These are phyloP conservation scores for Artibeus lituratus DNA, from an alignment of 2,797 vertebrate genomes.

Conservation along the genomic window DNA sequence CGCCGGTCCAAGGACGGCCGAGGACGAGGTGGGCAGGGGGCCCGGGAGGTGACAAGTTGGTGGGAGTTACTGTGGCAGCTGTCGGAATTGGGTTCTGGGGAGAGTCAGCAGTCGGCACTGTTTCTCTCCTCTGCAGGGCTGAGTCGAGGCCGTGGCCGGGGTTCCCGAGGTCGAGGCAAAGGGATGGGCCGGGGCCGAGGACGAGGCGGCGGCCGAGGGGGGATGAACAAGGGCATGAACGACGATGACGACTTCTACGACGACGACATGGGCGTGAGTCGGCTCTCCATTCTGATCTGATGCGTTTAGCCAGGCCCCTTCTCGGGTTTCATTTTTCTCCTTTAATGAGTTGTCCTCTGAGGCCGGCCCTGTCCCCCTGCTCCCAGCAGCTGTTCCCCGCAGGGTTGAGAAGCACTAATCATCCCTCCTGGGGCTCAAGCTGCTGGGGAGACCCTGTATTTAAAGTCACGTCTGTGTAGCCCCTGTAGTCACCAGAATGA, in stretches of 20 bases:
- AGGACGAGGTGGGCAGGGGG: constrained; percentile 83
- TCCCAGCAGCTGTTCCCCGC: rapidly evolving
- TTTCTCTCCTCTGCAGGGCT: constrained; percentile 74
- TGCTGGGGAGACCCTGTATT: background rate
- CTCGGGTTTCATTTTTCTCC: background rate
- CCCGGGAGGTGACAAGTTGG: rapidly evolving
- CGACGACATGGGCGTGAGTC: constrained; percentile 91
- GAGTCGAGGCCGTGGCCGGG: constrained; percentile 84
- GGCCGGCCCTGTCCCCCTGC: background rate
- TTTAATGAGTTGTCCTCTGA: background rate
- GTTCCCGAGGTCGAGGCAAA: constrained; percentile 82
- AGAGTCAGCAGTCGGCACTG: rapidly evolving
- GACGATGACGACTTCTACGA: constrained; percentile 93
- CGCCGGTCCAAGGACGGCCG: constrained; percentile 87
- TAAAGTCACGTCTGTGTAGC: background rate
- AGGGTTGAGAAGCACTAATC: background rate
- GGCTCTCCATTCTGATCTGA: rapidly evolving
- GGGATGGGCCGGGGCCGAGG: constrained; percentile 81
- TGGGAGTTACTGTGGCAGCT: background rate
- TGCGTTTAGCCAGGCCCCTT: background rate
- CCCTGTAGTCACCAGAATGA: background rate
- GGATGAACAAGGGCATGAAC: constrained; percentile 83
- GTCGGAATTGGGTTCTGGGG: rapidly evolving
- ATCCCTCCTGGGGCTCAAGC: rapidly evolving
- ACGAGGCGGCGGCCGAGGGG: constrained; percentile 81